Conservation (phyloP, 2,888 invertebrate genomes). For the Balanococcus diminutus region DNA sequence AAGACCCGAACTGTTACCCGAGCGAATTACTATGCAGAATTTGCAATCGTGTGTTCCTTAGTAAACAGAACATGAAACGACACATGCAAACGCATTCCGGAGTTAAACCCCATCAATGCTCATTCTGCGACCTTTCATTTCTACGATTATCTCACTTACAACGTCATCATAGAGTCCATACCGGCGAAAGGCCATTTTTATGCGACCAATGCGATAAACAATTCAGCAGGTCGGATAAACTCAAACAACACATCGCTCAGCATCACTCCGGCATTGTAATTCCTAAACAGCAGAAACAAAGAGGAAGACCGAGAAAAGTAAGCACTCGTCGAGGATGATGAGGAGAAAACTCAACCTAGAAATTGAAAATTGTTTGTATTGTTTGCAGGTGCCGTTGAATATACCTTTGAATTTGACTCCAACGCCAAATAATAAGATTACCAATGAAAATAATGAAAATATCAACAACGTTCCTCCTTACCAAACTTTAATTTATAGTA, state of each 20-base stretch:
- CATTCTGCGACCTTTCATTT: conserved; percentile 62
- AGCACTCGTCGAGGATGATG: background rate
- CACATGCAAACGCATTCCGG: conserved; percentile 59
- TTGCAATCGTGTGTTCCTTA: conserved; percentile 57
- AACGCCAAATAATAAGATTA: conserved; percentile 1
- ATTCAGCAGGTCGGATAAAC: conserved; percentile 75
- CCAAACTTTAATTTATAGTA: conserved; percentile 40
- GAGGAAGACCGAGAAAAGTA: conserved; percentile 58
- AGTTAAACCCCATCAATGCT: conserved; percentile 59
- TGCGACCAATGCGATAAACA: conserved; percentile 74
- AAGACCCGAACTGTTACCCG: background rate
- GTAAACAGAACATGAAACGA: conserved; percentile 57
- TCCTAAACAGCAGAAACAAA: conserved; percentile 56
- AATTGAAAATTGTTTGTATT: background rate
- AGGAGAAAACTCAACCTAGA: background rate
- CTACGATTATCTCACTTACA: conserved; percentile 73
- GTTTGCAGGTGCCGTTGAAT: conserved; percentile 22
- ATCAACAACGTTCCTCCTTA: conserved; percentile 35
- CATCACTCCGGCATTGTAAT: conserved; percentile 57
- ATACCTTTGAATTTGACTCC: conserved; percentile 40
- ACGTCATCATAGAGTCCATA: conserved; percentile 74
- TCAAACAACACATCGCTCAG: conserved; percentile 67
- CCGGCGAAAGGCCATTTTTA: conserved; percentile 72
- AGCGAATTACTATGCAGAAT: conserved; percentile 56
- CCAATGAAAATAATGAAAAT: conserved; percentile 35